Conservation (phyloP, 1,140 invertebrate genomes). For the Eumeta japonica region DNA sequence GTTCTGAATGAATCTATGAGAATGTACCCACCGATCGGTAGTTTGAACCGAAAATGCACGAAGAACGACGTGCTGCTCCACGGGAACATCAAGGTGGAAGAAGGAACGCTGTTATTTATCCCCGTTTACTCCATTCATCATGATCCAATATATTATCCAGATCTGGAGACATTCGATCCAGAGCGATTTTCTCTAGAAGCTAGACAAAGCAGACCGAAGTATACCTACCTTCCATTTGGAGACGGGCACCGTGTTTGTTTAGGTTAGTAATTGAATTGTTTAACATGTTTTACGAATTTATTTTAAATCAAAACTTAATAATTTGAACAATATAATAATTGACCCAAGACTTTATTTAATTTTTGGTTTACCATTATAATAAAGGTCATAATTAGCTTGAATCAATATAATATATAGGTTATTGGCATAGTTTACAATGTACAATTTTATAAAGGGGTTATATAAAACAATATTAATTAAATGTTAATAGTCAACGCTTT, state of each 20-base stretch:
- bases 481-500: too few species aligned
- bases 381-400: too few species aligned
- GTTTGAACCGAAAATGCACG: slow-evolving; percentile 15
- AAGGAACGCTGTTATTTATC: slow-evolving; percentile 24
- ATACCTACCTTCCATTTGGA: slow-evolving; percentile 62
- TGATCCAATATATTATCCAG: slow-evolving; percentile 32
- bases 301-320: not conserved
- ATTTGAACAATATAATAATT: too few species aligned
- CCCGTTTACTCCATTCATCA: slow-evolving; percentile 33
- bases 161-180: slow-evolving; percentile 50
- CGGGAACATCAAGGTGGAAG: slow-evolving; percentile 22
- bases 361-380: too few species aligned
- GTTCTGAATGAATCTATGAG: slow-evolving; percentile 47
- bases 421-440: too few species aligned
- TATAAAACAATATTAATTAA: too few species aligned
- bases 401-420: too few species aligned
- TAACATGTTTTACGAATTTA: not conserved
- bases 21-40: slow-evolving; percentile 37
- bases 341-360: too few species aligned
- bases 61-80: slow-evolving; percentile 19
- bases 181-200: slow-evolving; percentile 56
- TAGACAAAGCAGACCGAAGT: slow-evolving; percentile 42
- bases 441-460: too few species aligned
- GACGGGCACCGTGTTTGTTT: slow-evolving; percentile 61
- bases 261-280: slow-evolving; percentile 29